Conservation (phyloP, 1,140 invertebrate species). For the Gyrodactylus salaris region DNA sequence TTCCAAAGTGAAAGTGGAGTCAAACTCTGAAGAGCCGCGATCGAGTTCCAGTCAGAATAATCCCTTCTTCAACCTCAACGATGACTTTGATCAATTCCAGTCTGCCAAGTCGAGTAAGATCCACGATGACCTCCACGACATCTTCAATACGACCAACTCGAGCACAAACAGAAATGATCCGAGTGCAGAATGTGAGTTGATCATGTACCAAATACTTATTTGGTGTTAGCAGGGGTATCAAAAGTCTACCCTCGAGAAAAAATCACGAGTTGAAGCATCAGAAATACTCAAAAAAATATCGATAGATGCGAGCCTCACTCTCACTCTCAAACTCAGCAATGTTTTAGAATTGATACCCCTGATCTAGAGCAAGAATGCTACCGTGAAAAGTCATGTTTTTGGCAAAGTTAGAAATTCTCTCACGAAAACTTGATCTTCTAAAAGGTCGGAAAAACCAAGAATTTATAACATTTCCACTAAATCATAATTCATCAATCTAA, state of each 20-base stretch:
- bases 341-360: no score
- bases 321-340: background rate
- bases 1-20: no score
- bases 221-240: background rate
- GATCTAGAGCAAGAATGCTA: no score
- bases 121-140: background rate
- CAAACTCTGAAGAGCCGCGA: background rate
- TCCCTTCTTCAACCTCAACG: background rate
- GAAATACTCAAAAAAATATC: background rate
- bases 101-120: background rate
- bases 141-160: background rate
- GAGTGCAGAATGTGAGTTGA: no score
- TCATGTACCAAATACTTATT: no score
- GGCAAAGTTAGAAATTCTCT: no score
- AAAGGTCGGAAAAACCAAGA: background rate
- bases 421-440: no score
- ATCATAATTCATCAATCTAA: no score
- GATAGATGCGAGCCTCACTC: background rate
- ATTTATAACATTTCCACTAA: background rate
- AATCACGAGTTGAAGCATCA: background rate
- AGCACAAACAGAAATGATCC: background rate
- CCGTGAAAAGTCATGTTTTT: no score
- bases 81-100: background rate
- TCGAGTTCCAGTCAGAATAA: background rate
- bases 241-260: background rate